Percentiles rank a stretch among this genome's conserved stretches.
phyloP scores from a whole-genome alignment of 2,113 vertebrate genomes.

The Triplophysa tibetana region DNA sequence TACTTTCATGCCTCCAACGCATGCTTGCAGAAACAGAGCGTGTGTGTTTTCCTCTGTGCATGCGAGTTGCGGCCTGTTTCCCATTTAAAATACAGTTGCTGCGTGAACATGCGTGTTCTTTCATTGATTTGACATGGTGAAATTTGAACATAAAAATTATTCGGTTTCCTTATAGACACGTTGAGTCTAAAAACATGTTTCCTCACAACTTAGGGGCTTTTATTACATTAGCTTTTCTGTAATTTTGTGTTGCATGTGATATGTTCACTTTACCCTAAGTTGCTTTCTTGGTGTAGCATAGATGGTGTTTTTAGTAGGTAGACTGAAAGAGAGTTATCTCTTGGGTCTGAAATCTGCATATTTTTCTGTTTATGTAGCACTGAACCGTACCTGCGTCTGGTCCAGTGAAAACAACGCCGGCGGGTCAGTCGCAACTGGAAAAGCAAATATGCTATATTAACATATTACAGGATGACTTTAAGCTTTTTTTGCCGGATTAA shows the following conservation, averaged over 20 bases:
- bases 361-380: slow-evolving; percentile 54
- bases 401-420: slow-evolving; percentile 51
- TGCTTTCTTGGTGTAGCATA: slow-evolving; percentile 14
- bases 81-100: slow-evolving; percentile 56
- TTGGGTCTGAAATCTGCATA: slow-evolving; percentile 52
- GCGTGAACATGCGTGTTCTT: slow-evolving; percentile 40
- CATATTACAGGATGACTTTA: slow-evolving; percentile 39
- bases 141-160: slow-evolving; percentile 22
- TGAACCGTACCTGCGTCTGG: slow-evolving; percentile 46
- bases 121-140: slow-evolving; percentile 46
- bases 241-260: not conserved
- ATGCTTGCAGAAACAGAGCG: slow-evolving; percentile 49
- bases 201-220: not conserved
- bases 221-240: not conserved
- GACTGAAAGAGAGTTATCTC: slow-evolving; percentile 51
- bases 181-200: slow-evolving; percentile 3
- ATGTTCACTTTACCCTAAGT: slow-evolving; percentile 10
- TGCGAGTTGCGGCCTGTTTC: slow-evolving; percentile 62
- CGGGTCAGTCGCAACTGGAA: slow-evolving; percentile 49
- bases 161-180: not conserved
- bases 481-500: slow-evolving; percentile 36
- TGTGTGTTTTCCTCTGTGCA: slow-evolving; percentile 30
- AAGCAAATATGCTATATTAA: slow-evolving; percentile 50
- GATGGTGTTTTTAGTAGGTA: slow-evolving; percentile 41
- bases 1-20: slow-evolving; percentile 41